phyloP scores from a whole-genome alignment of 2,888 invertebrate species.

The Cosmia trapezina region DNA sequence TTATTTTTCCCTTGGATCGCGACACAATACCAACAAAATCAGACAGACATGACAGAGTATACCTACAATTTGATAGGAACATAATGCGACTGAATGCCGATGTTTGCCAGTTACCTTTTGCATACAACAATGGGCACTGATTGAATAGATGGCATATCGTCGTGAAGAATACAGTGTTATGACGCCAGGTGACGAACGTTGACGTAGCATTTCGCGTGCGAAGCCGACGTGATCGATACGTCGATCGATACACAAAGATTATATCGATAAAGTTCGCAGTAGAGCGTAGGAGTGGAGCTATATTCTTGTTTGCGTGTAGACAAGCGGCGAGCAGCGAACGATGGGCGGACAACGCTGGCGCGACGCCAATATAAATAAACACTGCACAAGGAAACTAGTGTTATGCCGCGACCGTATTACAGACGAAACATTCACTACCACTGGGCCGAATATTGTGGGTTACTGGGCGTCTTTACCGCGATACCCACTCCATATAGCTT shows the following conservation, averaged over 20 bases:
- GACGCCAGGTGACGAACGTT: conserved; percentile 84
- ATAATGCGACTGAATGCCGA: conserved; percentile 61
- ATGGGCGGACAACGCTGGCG: conserved; percentile 88
- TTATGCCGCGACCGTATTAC: conserved; percentile 90
- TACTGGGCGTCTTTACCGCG: conserved; percentile 82
- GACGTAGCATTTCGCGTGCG: conserved; percentile 78
- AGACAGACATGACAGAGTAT: conserved; percentile 35
- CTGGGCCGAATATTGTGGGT: conserved; percentile 89
- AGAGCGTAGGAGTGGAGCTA: conserved; percentile 81
- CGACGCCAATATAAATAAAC: conserved; percentile 88
- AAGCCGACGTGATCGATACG: conserved; percentile 80
- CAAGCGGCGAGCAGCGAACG: conserved; percentile 78
- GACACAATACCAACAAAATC: conserved; percentile 38
- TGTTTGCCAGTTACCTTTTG: conserved; percentile 74
- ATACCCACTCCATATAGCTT: conserved; percentile 63
- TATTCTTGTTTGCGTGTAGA: conserved; percentile 84
- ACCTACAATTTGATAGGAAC: conserved; percentile 49
- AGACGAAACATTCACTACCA: conserved; percentile 90
- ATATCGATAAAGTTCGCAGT: conserved; percentile 79
- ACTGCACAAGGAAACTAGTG: conserved; percentile 90
- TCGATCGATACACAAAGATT: conserved; percentile 77
- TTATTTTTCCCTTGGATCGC: conserved; percentile 54
- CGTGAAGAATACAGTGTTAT: conserved; percentile 75
- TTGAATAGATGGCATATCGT: conserved; percentile 75
- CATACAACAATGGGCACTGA: conserved; percentile 80